A percentile compares a stretch with the other conserved stretches of the same genome.
These are phyloP conservation scores for Dasypus novemcinctus DNA, from an alignment of 2,113 vertebrate species.

Conservation along the genomic window DNA sequence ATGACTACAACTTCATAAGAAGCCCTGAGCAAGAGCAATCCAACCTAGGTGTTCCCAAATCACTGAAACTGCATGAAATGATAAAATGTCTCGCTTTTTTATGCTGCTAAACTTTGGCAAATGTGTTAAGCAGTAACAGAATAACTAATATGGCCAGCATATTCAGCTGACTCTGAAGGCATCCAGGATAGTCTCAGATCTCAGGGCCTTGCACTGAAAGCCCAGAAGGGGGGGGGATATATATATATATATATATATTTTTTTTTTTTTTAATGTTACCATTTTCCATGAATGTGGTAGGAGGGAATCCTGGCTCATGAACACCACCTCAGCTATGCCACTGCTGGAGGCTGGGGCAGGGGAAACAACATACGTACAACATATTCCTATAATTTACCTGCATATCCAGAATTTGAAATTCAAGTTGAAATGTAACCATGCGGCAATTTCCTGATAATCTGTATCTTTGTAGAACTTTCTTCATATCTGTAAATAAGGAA, in stretches of 20 bases:
- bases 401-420: conserved; percentile 89
- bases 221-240: background rate
- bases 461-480: conserved; percentile 80
- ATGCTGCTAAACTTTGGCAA: background rate
- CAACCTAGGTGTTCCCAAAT: background rate
- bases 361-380: background rate
- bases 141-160: background rate
- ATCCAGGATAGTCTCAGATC: background rate
- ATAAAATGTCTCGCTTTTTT: background rate
- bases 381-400: conserved; percentile 82
- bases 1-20: background rate
- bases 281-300: background rate
- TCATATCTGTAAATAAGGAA: conserved; percentile 77
- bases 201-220: background rate
- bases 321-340: background rate
- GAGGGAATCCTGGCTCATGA: background rate
- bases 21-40: background rate
- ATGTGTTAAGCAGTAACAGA: background rate
- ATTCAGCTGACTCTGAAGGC: background rate
- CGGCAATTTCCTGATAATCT: conserved; percentile 86
- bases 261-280: background rate
- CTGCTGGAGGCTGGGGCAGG: background rate
- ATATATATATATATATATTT: no score
- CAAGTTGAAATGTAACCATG: conserved; percentile 87
- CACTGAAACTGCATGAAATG: background rate